Conservation (phyloP, 2,888 invertebrate species). For the Acanthosepion pharaonis region DNA sequence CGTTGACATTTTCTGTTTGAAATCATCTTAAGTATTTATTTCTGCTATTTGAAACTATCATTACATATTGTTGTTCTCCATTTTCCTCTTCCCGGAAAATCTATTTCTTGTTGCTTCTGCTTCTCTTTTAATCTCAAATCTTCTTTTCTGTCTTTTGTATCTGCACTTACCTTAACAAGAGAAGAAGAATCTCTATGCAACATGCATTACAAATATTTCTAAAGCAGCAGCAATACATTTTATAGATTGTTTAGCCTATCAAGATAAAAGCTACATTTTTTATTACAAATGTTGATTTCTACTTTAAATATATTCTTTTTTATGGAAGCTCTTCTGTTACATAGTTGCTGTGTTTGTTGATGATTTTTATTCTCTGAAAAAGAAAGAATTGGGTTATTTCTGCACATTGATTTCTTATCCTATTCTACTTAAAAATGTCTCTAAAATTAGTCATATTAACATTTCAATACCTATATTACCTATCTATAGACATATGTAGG, state of each 20-base stretch:
- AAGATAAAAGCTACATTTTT: constrained; percentile 4
- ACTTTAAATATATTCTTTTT: neutral
- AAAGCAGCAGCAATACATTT: neutral
- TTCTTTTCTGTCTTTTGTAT: neutral
- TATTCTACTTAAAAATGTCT: neutral
- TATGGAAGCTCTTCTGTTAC: neutral
- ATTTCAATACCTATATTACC: neutral
- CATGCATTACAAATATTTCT: neutral
- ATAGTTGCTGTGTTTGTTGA: neutral
- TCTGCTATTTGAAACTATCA: neutral
- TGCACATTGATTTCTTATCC: neutral
- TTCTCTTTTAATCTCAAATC: neutral
- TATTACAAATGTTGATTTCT: neutral
- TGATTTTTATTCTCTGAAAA: neutral
- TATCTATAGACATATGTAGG: neutral
- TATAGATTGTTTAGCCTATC: constrained; percentile 1
- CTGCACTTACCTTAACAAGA: constrained; percentile 18
- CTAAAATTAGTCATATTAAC: neutral
- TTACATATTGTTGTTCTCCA: neutral
- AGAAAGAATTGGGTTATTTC: neutral
- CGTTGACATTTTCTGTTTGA: neutral
- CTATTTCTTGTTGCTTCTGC: neutral
- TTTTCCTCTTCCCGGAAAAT: neutral
- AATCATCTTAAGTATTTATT: neutral
- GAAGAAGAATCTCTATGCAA: neutral